These are phyloP conservation scores for Dryadula phaetusa DNA, from an alignment of 2,888 invertebrate species.

Conservation along the genomic window DNA sequence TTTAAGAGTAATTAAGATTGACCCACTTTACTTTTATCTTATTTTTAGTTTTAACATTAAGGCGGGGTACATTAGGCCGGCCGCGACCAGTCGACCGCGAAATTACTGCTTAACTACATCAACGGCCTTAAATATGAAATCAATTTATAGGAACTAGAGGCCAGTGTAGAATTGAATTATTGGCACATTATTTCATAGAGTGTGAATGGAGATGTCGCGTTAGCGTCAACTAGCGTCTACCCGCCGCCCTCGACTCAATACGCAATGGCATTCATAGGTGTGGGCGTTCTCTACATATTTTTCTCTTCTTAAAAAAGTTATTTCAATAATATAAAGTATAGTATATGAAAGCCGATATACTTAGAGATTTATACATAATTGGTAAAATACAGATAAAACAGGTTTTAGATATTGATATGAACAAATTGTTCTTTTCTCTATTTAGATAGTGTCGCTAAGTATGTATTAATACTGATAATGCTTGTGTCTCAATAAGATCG, in stretches of 20 bases:
- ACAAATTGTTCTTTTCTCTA: too few relatives aligned
- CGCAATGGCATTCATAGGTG: neutral
- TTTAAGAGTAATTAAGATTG: conserved; percentile 1
- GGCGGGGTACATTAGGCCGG: neutral
- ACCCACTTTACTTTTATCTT: neutral
- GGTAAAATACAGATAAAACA: too few relatives aligned
- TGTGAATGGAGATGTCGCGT: neutral
- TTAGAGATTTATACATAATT: too few relatives aligned
- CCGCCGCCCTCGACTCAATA: neutral
- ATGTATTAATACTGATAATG: too few relatives aligned
- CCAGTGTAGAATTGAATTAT: neutral
- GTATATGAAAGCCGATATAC: neutral
- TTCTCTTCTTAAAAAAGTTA: neutral
- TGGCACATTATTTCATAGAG: neutral
- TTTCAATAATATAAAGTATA: neutral
- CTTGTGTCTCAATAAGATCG: too few relatives aligned
- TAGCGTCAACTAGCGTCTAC: neutral
- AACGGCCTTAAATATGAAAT: conserved; percentile 17
- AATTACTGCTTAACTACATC: conserved; percentile 22
- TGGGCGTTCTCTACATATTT: neutral
- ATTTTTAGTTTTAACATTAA: conserved; percentile 1
- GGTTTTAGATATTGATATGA: too few relatives aligned
- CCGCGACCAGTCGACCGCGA: conserved; percentile 8
- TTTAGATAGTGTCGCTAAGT: too few relatives aligned
- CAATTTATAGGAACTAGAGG: conserved; percentile 9